Conservation (phyloP, 2,888 invertebrate genomes). For the Pheosia gnoma region DNA sequence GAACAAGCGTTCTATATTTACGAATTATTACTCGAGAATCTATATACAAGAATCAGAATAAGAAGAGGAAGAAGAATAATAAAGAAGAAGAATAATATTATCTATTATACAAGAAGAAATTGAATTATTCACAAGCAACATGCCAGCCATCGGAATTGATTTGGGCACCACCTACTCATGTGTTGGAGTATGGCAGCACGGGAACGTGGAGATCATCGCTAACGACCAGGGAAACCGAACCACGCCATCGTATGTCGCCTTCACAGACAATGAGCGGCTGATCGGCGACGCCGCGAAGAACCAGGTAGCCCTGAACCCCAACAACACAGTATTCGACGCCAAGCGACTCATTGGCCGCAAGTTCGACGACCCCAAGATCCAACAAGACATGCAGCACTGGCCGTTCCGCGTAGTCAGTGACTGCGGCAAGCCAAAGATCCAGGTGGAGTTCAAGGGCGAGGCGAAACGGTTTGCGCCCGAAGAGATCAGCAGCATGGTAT, state of each 20-base stretch:
- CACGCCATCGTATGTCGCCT: slow-evolving; percentile 94
- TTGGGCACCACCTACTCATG: slow-evolving; percentile 95
- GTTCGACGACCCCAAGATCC: slow-evolving; percentile 89
- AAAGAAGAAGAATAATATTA: neutral
- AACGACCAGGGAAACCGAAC: slow-evolving; percentile 95
- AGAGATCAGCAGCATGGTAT: slow-evolving; percentile 88
- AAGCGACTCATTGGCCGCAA: slow-evolving; percentile 92
- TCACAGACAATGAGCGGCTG: slow-evolving; percentile 92
- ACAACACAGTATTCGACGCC: slow-evolving; percentile 89
- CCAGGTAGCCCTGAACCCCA: slow-evolving; percentile 91
- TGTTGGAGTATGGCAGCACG: slow-evolving; percentile 93
- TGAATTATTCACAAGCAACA: slow-evolving; percentile 33
- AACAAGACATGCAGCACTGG: slow-evolving; percentile 92
- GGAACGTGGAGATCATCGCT: slow-evolving; percentile 92
- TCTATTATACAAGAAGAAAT: slow-evolving; percentile 13
- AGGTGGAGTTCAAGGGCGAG: slow-evolving; percentile 87
- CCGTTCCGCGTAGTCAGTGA: slow-evolving; percentile 90
- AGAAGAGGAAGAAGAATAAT: too few relatives aligned
- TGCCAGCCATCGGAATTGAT: slow-evolving; percentile 83
- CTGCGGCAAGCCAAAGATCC: slow-evolving; percentile 87
- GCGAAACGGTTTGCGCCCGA: slow-evolving; percentile 87
- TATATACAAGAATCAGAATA: too few relatives aligned
- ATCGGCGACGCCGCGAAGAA: slow-evolving; percentile 95
- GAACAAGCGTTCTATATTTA: slow-evolving; percentile 18
- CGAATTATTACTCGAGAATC: too few relatives aligned